Base-by-base conservation (phyloP, 2,888 invertebrate genomes). In the Cheilosia scutellata region DNA sequence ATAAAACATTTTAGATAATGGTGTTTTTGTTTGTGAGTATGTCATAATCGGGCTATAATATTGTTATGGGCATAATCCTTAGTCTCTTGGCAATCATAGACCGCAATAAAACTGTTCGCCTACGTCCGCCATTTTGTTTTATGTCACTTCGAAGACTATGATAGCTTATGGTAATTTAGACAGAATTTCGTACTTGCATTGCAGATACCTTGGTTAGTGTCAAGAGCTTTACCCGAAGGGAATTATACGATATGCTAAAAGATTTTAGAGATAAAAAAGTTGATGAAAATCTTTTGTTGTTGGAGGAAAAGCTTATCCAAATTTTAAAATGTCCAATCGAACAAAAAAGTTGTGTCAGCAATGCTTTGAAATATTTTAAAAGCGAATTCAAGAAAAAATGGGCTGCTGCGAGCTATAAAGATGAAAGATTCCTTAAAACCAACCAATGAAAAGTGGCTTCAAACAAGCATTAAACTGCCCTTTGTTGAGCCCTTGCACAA, bases 111-210 rank as follows among this genome's bases (percentile, higher is more conserved):
- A 33, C 63, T n/a, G n/a, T n/a, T n/a, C n/a, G n/a, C n/a, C n/a
- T n/a, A n/a, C n/a, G n/a, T n/a, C n/a, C 20, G 47, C 47, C 44
- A 29, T 63, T 63, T 47, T 33, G 47, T 63, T 63, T 63, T 47
- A 44, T 47, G 49, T 33, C 31, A 51, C 25, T 53, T 66, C 53
- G 20, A 66, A 66, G n/a, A 25, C 13, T 20, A 40, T 53, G 33
- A 51, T 51, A 4, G n/a, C 16, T 63, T 29, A 33, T 33, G 4
- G 9, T 53, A 37, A 51, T 31, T 20, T 11, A 31, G 16, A 33
- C 16, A 58, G 9, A 11, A 25, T 40, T 40, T 40, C 16, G 5
- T 29, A 16, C 27, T 58, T 58, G 7, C 33, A 6, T 37, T 37
- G 37, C 33, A 58, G 33, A 33, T 58, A 37, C 58, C 20, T 27